Conservation (phyloP, 2,113 vertebrate species). For the Ibidorhyncha struthersii region DNA sequence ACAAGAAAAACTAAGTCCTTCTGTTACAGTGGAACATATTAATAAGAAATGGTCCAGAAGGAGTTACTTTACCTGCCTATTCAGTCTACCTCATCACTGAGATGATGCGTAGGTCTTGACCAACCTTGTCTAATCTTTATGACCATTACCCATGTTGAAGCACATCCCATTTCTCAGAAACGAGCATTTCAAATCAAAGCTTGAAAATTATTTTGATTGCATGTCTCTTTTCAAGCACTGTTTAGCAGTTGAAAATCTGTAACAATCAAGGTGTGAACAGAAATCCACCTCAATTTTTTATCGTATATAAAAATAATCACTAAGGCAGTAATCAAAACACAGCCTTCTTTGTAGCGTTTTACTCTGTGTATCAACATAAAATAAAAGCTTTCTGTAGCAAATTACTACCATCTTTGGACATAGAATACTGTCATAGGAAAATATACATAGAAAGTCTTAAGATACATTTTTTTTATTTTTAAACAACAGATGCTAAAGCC, state of each 20-base stretch:
- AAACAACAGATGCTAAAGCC: neutral
- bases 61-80: neutral
- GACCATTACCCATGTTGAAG: neutral
- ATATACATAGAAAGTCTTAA: neutral
- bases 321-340: neutral
- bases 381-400: neutral
- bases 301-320: neutral
- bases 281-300: neutral
- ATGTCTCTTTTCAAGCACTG: neutral
- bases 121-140: neutral
- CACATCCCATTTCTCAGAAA: neutral
- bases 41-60: neutral
- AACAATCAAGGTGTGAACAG: neutral
- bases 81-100: neutral
- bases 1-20: neutral
- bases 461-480: neutral
- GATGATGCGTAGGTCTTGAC: neutral
- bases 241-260: neutral
- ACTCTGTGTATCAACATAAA: neutral
- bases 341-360: neutral
- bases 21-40: neutral
- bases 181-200: neutral
- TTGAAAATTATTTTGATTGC: neutral
- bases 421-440: neutral
- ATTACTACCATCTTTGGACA: neutral